Percentiles rank a stretch among this genome's conserved stretches.
phyloP scores from a whole-genome alignment of 1,140 invertebrate species.

The Medauroidea extradentata region DNA sequence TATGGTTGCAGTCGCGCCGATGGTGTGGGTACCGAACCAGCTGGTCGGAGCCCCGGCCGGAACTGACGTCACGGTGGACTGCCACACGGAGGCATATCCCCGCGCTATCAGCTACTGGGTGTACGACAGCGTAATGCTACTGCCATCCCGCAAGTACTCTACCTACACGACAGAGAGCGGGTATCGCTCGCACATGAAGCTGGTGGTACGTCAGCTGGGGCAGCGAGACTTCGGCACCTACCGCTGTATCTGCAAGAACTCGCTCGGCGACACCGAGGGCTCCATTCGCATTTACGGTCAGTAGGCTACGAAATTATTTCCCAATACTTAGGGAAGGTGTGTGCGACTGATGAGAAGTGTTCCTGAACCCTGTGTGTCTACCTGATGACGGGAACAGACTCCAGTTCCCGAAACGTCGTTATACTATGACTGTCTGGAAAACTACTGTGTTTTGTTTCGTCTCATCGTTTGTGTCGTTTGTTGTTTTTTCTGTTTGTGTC shows the following conservation, averaged over 20 bases:
- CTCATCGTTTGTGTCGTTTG: too few relatives aligned
- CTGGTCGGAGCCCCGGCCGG: constrained; percentile 82
- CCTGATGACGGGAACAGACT: too few relatives aligned
- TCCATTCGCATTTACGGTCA: constrained; percentile 89
- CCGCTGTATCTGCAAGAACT: constrained; percentile 87
- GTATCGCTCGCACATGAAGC: constrained; percentile 79
- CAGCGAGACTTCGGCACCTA: constrained; percentile 77
- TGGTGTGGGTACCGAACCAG: constrained; percentile 90
- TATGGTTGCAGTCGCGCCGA: constrained; percentile 73
- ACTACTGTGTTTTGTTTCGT: too few relatives aligned
- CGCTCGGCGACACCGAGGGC: constrained; percentile 88
- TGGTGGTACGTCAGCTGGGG: constrained; percentile 75
- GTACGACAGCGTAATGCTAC: constrained; percentile 76
- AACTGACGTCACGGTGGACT: constrained; percentile 87
- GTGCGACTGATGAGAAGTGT: not conserved
- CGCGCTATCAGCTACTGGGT: constrained; percentile 91
- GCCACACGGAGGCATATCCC: constrained; percentile 87
- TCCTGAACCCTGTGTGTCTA: too few relatives aligned
- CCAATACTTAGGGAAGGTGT: not conserved
- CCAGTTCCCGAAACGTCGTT: too few relatives aligned
- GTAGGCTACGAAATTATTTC: constrained; percentile 25
- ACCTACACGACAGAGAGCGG: constrained; percentile 73
- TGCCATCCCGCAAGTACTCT: constrained; percentile 76
- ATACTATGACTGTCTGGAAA: too few relatives aligned
- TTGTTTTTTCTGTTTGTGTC: too few relatives aligned